Conservation (phyloP, 2,113 vertebrate genomes). For the Xiphophorus hellerii region DNA sequence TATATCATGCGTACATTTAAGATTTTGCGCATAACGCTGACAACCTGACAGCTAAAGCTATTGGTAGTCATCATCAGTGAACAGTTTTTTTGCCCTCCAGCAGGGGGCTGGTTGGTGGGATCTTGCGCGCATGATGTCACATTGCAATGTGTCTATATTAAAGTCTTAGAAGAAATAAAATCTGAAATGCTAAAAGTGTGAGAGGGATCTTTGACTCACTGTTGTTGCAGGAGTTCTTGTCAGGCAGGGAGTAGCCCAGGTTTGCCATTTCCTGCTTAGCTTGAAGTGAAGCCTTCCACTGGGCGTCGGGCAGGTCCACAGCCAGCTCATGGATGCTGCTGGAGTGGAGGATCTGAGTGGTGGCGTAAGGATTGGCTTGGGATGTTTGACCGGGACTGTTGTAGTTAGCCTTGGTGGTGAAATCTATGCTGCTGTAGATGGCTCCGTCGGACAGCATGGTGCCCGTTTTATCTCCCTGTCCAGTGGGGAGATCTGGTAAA, state of each 20-base stretch:
- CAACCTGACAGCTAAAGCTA: too few species aligned
- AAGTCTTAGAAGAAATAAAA: neutral
- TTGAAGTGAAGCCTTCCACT: conserved; percentile 96
- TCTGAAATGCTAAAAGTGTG: conserved; percentile 14
- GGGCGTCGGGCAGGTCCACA: conserved; percentile 93
- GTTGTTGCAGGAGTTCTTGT: conserved; percentile 98
- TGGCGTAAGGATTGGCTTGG: conserved; percentile 96
- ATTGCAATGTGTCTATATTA: neutral
- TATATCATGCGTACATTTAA: too few species aligned
- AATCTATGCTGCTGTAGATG: conserved; percentile 99
- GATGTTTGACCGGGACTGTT: conserved; percentile 94
- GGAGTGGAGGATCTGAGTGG: conserved; percentile 97
- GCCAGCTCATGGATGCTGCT: conserved; percentile 97
- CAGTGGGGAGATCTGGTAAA: conserved; percentile 85
- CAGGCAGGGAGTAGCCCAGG: conserved; percentile 94
- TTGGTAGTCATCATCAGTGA: too few species aligned
- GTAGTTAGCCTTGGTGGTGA: conserved; percentile 95
- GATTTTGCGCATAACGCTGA: too few species aligned
- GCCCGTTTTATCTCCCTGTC: conserved; percentile 92
- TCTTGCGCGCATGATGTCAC: too few species aligned
- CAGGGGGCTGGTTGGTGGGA: too few species aligned
- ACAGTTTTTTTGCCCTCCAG: too few species aligned
- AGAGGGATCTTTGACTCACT: conserved; percentile 81
- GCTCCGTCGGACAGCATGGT: conserved; percentile 98
- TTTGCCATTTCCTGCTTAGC: conserved; percentile 95